Conservation (phyloP, 2,113 vertebrate species). For the Coturnix japonica region DNA sequence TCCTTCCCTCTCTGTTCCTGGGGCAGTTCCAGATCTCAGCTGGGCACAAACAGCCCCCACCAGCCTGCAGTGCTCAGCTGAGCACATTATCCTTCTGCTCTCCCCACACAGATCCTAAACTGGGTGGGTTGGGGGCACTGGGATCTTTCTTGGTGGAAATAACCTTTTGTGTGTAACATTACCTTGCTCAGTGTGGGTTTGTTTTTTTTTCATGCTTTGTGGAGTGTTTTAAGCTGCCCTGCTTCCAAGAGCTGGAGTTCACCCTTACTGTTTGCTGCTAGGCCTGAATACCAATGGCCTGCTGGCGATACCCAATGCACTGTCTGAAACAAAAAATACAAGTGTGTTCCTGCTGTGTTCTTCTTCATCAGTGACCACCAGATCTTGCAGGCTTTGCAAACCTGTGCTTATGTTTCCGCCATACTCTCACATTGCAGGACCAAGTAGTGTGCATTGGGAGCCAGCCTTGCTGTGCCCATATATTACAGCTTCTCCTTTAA, state of each 20-base stretch:
- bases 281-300: background rate
- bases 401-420: background rate
- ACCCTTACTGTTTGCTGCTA: background rate
- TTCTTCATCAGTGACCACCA: background rate
- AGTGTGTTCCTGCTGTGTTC: background rate
- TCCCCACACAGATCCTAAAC: background rate
- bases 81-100: rapidly evolving
- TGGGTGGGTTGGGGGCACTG: background rate
- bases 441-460: background rate
- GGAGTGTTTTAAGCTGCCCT: background rate
- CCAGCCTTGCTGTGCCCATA: background rate
- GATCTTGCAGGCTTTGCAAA: background rate
- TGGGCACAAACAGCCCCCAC: rapidly evolving
- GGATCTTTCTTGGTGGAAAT: background rate
- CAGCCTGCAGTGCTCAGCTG: background rate
- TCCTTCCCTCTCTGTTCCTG: background rate
- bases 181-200: background rate
- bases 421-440: no score
- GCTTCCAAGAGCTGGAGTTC: background rate
- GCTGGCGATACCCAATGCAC: background rate
- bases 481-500: background rate
- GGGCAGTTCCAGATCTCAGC: background rate
- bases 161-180: background rate
- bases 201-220: background rate
- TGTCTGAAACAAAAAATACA: background rate